Evolutionary conservation across 2,113 vertebrate species (phyloP).

Genomic region (Charadrius vociferus): DNA sequence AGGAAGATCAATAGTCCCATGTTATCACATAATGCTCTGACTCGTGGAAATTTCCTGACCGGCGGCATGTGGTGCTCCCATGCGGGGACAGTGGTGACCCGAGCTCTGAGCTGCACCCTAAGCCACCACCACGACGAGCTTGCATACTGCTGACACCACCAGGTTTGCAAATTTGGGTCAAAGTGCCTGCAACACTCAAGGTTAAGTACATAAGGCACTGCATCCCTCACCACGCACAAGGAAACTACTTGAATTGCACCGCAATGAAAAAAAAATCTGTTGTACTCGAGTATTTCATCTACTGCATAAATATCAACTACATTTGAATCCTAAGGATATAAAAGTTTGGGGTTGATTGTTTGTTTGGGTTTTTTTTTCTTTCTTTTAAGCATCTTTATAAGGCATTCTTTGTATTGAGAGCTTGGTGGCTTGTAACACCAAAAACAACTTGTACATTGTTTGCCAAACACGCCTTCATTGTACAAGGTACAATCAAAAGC

Average conservation of each 20-base stretch:
- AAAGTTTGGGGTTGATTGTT: not conserved
- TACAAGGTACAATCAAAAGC: not conserved
- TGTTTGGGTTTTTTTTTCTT: not conserved
- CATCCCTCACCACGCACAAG: fast-evolving
- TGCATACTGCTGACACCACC: fast-evolving
- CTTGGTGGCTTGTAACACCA: not conserved
- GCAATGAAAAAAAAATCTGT: fast-evolving
- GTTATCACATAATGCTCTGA: not conserved
- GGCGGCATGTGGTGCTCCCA: not conserved
- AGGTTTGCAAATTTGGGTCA: not conserved
- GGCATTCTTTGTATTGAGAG: not conserved
- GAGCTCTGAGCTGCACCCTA: not conserved
- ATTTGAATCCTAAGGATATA: not conserved
- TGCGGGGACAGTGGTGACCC: not conserved
- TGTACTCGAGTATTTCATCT: not conserved
- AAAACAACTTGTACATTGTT: not conserved
- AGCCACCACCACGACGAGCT: fast-evolving
- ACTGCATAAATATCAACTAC: not conserved
- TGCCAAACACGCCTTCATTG: not conserved
- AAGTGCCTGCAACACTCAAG: too few species aligned
- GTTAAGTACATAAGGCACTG: not conserved
- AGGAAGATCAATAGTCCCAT: not conserved
- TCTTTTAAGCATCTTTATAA: not conserved
- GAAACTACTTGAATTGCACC: not conserved
- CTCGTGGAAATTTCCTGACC: not conserved